A percentile compares a stretch with the other conserved stretches of the same genome.
phyloP scores from a whole-genome alignment of 2,888 invertebrate genomes.

The Chrysotoxum bicinctum region DNA sequence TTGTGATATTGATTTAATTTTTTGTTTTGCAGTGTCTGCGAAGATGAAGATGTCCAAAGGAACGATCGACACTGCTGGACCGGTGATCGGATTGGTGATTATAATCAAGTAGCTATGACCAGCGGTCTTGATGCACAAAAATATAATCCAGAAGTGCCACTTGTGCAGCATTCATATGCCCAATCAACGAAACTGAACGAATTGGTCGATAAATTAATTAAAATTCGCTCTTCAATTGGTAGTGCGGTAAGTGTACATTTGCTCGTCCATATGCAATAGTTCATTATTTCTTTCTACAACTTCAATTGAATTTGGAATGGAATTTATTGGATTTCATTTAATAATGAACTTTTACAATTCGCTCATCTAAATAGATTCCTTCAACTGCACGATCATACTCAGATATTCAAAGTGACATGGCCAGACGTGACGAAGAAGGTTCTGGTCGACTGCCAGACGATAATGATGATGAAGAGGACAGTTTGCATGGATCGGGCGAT shows the following conservation, averaged over 20 bases:
- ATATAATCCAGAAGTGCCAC: conserved; percentile 81
- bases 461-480: conserved; percentile 80
- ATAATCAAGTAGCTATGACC: conserved; percentile 80
- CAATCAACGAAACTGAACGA: conserved; percentile 79
- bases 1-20: background rate
- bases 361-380: conserved; percentile 76
- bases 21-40: conserved; percentile 78
- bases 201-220: conserved; percentile 80
- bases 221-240: conserved; percentile 80
- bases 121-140: conserved; percentile 79
- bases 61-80: conserved; percentile 81
- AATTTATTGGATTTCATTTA: conserved; percentile 55
- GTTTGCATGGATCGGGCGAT: conserved; percentile 79
- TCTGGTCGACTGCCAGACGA: conserved; percentile 78
- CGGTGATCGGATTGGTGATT: conserved; percentile 81
- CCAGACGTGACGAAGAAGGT: conserved; percentile 79
- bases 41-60: conserved; percentile 79
- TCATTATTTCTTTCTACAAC: background rate
- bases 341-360: background rate
- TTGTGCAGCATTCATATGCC: conserved; percentile 76
- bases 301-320: conserved; percentile 1
- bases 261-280: background rate
- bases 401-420: conserved; percentile 81
- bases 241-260: conserved; percentile 78
- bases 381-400: conserved; percentile 77